Conservation (phyloP, 2,797 vertebrate species). For the Pangasius krempfi region DNA sequence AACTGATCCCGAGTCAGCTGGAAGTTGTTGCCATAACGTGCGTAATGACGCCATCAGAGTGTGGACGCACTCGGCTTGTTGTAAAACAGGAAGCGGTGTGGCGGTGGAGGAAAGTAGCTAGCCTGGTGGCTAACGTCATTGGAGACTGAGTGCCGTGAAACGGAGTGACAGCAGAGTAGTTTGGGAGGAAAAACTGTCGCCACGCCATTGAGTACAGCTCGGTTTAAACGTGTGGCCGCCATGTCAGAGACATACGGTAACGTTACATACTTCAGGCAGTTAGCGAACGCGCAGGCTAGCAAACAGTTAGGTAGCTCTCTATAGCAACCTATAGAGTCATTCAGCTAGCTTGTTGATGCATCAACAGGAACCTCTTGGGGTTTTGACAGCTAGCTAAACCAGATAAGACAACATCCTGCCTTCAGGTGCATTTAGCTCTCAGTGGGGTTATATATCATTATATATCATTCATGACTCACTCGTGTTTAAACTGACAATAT, state of each 20-base stretch:
- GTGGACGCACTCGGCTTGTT: slow-evolving; percentile 37
- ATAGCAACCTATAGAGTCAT: not conserved
- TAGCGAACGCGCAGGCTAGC: not conserved
- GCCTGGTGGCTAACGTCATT: slow-evolving; percentile 47
- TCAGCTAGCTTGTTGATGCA: slow-evolving; percentile 28
- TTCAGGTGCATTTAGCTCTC: not conserved
- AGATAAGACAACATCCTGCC: not conserved
- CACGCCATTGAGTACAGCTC: slow-evolving; percentile 51
- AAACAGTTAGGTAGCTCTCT: not conserved
- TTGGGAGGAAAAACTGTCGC: slow-evolving; percentile 46
- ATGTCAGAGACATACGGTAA: slow-evolving; percentile 87
- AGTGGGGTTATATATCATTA: too few species aligned
- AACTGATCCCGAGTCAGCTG: not conserved
- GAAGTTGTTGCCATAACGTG: not conserved
- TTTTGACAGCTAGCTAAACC: slow-evolving; percentile 16
- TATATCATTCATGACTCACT: not conserved
- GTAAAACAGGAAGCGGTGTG: slow-evolving; percentile 68
- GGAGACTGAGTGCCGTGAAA: slow-evolving; percentile 21
- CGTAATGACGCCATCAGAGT: slow-evolving; percentile 53
- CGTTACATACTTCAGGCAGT: slow-evolving; percentile 15
- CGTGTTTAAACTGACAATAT: not conserved
- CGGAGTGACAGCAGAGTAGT: slow-evolving; percentile 56
- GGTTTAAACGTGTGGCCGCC: slow-evolving; percentile 66
- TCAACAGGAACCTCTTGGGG: slow-evolving; percentile 6
- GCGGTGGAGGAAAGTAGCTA: slow-evolving; percentile 54